Percentiles rank a stretch among this genome's conserved stretches.
Evolutionary conservation across 2,888 invertebrate genomes (phyloP).

Genomic region (Eugnorisma glareosa): DNA sequence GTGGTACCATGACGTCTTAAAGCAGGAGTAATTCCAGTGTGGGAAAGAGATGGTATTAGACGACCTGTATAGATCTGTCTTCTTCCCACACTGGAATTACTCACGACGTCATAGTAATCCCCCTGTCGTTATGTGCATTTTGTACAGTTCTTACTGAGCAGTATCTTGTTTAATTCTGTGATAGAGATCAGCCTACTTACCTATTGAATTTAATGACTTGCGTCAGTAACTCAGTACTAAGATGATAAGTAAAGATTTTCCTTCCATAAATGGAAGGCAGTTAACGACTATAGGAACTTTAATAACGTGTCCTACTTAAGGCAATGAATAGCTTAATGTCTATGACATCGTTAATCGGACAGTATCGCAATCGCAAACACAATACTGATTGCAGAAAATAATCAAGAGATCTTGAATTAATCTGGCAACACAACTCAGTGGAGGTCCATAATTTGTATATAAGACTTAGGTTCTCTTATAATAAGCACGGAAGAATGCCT

Average conservation of each 20-base stretch:
- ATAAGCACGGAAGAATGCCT: background rate
- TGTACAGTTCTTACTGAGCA: background rate
- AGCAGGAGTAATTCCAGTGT: too few relatives aligned
- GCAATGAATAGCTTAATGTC: constrained; percentile 11
- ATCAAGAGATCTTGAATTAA: background rate
- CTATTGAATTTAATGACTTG: constrained; percentile 1
- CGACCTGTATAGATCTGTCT: too few relatives aligned
- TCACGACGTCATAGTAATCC: too few relatives aligned
- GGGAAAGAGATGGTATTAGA: too few relatives aligned
- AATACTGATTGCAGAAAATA: background rate
- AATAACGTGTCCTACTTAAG: constrained; percentile 6
- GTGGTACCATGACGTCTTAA: too few relatives aligned
- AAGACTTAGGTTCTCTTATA: background rate
- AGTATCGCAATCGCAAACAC: background rate
- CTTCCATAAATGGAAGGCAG: constrained; percentile 18
- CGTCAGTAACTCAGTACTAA: background rate
- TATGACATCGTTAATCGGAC: constrained; percentile 8
- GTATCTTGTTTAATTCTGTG: background rate
- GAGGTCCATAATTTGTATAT: background rate
- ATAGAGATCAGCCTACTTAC: background rate
- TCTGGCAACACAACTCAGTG: background rate
- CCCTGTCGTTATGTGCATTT: constrained; percentile 3
- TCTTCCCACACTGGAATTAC: too few relatives aligned
- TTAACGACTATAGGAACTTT: constrained; percentile 13
- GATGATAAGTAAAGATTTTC: background rate